Conservation (phyloP, 2,113 vertebrate species). For the Donacobius atricapilla region DNA sequence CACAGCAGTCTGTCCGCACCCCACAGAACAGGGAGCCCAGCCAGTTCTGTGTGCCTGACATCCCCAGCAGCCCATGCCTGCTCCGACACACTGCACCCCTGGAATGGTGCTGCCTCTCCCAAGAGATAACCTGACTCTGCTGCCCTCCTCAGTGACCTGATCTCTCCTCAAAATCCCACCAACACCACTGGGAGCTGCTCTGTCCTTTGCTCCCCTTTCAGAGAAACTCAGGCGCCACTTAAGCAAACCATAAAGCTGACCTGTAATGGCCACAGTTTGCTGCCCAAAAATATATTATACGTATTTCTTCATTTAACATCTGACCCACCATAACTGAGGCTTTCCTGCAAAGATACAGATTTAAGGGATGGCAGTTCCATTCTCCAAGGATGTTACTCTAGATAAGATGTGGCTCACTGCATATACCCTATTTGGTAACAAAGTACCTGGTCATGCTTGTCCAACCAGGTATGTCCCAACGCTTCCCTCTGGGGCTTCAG, state of each 20-base stretch:
- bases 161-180: neutral
- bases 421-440: neutral
- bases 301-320: neutral
- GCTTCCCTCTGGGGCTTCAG: neutral
- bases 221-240: neutral
- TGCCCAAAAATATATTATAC: accelerated
- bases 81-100: neutral
- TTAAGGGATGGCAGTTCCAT: neutral
- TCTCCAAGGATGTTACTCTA: neutral
- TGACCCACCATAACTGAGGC: neutral
- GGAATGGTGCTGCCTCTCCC: neutral
- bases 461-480: neutral
- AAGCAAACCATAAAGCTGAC: neutral
- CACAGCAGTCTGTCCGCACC: neutral
- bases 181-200: neutral
- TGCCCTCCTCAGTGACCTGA: neutral
- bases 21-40: neutral
- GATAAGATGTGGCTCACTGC: neutral
- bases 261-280: neutral
- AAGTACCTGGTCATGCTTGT: neutral
- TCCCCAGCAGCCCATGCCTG: neutral
- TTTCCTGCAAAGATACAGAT: neutral
- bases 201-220: neutral
- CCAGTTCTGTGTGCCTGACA: neutral
- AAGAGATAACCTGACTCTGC: accelerated